Percentiles rank a stretch among this genome's conserved stretches.
Evolutionary conservation across 1,140 invertebrate species (phyloP).

Genomic region (Piezodorus guildinii): DNA sequence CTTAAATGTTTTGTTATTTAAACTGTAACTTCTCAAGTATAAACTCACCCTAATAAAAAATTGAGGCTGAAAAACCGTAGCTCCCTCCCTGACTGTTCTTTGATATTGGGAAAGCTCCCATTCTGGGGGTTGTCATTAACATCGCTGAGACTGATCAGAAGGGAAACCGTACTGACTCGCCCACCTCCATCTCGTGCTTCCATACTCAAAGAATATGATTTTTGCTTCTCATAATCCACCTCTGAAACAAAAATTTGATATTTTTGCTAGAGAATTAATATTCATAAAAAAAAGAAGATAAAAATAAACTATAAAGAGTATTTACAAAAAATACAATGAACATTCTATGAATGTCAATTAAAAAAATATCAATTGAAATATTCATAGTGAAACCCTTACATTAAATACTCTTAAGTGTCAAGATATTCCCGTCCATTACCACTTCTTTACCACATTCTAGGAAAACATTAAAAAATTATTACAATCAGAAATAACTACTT

Average conservation of each 20-base stretch:
- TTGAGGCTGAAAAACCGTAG: slow-evolving; percentile 59
- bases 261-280: too few relatives aligned
- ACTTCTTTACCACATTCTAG: too few relatives aligned
- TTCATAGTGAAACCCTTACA: too few relatives aligned
- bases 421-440: too few relatives aligned
- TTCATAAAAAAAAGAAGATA: too few relatives aligned
- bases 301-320: too few relatives aligned
- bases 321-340: too few relatives aligned
- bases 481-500: too few relatives aligned
- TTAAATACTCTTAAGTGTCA: too few relatives aligned
- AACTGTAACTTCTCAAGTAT: background rate
- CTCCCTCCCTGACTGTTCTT: slow-evolving; percentile 57
- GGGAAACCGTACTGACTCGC: slow-evolving; percentile 49
- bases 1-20: background rate
- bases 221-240: slow-evolving; percentile 62
- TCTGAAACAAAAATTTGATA: slow-evolving; percentile 24
- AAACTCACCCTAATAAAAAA: slow-evolving; percentile 46
- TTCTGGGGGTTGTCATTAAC: slow-evolving; percentile 73
- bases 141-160: slow-evolving; percentile 58
- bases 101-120: slow-evolving; percentile 63
- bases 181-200: slow-evolving; percentile 67
- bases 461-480: too few relatives aligned
- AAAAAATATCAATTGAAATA: too few relatives aligned
- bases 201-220: slow-evolving; percentile 62
- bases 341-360: too few relatives aligned